A percentile compares a stretch with the other conserved stretches of the same genome.
Evolutionary conservation across 30 jellyfish, hydroid and myxozoan species (phyloP).

Genomic region (Aurelia sp.): DNA sequence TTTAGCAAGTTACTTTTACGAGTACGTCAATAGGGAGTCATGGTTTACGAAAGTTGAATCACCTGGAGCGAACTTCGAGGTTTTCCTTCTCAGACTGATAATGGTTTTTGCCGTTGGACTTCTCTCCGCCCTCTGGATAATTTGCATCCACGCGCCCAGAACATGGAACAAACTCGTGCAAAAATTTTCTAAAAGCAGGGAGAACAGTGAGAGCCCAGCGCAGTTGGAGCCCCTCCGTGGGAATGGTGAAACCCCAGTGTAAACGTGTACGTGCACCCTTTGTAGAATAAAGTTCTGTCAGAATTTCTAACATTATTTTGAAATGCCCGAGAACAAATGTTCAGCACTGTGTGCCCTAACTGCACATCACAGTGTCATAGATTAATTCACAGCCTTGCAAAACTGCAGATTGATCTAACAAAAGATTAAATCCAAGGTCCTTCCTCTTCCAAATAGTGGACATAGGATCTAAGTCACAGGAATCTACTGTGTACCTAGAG

Average conservation of each 20-base stretch:
- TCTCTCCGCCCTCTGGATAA: constrained; percentile 85
- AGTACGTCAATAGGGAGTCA: constrained; percentile 84
- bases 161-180: constrained; percentile 46
- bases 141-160: constrained; percentile 76
- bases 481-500: too few relatives aligned
- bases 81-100: constrained; percentile 83
- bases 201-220: constrained; percentile 42
- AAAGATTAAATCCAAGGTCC: neutral
- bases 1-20: constrained; percentile 93
- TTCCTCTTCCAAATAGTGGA: neutral
- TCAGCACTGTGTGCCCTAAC: neutral
- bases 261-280: neutral
- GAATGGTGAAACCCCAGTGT: constrained; percentile 71
- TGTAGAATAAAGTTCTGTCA: constrained; percentile 4
- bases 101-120: constrained; percentile 88
- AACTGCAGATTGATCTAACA: constrained; percentile 3
- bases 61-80: constrained; percentile 94
- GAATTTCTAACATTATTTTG: neutral
- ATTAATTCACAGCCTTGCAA: constrained; percentile 7
- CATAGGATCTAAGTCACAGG: too few relatives aligned
- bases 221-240: constrained; percentile 75
- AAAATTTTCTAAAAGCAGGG: constrained; percentile 12
- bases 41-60: constrained; percentile 89
- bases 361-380: neutral
- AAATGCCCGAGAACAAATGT: neutral